Conservation (phyloP, 2,797 vertebrate species). For the Pipistrellus kuhlii region DNA sequence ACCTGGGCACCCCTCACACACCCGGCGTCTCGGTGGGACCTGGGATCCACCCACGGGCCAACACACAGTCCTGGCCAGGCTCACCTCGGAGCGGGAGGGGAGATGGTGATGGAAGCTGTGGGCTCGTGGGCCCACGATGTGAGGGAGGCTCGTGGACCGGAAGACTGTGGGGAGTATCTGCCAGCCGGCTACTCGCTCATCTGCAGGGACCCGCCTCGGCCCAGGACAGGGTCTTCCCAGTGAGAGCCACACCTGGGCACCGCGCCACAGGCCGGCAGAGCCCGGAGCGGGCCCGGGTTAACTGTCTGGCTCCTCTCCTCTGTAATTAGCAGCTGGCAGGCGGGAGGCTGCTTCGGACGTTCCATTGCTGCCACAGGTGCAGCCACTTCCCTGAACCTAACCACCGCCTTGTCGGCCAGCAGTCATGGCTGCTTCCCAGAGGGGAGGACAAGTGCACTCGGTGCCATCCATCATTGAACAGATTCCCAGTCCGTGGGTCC, state of each 20-base stretch:
- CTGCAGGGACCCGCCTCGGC: neutral
- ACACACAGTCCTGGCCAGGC: no score
- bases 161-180: neutral
- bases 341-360: neutral
- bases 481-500: neutral
- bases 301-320: neutral
- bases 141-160: neutral
- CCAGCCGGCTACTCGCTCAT: accelerated
- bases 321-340: neutral
- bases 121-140: no score
- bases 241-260: accelerated
- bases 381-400: neutral
- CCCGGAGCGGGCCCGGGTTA: neutral
- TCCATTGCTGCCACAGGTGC: neutral
- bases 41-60: no score
- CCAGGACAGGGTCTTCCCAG: neutral
- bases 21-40: neutral
- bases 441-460: neutral
- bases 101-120: no score
- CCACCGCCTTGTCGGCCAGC: neutral
- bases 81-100: accelerated
- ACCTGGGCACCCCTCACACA: neutral
- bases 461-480: accelerated
- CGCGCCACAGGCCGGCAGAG: neutral
- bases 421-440: neutral